Evolutionary conservation across 2,888 invertebrate species (phyloP).

Genomic region (Hololepta plana): DNA sequence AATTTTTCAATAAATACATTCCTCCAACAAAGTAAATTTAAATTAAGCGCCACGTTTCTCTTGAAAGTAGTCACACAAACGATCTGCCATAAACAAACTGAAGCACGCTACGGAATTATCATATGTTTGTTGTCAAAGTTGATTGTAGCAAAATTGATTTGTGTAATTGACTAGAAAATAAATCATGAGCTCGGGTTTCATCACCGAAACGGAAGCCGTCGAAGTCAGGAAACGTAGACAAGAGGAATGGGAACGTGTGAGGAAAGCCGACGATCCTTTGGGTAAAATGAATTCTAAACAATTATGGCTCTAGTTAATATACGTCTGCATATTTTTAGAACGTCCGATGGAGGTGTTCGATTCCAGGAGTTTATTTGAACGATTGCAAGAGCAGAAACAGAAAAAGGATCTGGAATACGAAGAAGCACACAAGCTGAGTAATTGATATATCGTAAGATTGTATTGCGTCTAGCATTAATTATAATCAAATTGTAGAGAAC

Average conservation of each 20-base stretch:
- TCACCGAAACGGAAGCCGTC: slow-evolving; percentile 70
- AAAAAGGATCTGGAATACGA: slow-evolving; percentile 88
- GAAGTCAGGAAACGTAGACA: slow-evolving; percentile 68
- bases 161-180: too few species aligned
- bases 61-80: too few species aligned
- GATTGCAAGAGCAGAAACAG: slow-evolving; percentile 80
- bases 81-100: too few species aligned
- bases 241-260: slow-evolving; percentile 93
- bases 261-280: slow-evolving; percentile 75
- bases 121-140: too few species aligned
- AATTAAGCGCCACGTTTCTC: too few species aligned
- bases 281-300: slow-evolving; percentile 34
- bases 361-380: slow-evolving; percentile 73
- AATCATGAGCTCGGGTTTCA: slow-evolving; percentile 82
- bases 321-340: slow-evolving; percentile 9
- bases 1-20: too few species aligned
- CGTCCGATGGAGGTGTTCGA: slow-evolving; percentile 70
- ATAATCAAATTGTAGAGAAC: slow-evolving; percentile 44
- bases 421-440: slow-evolving; percentile 90
- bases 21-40: too few species aligned
- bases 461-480: slow-evolving; percentile 2
- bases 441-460: slow-evolving; percentile 20
- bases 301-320: slow-evolving; percentile 5
- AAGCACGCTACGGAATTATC: too few species aligned
- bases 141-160: too few species aligned